A percentile compares a stretch with the other conserved stretches of the same genome.
phyloP scores from a whole-genome alignment of 2,113 vertebrate genomes.

The Lophochroa leadbeateri region DNA sequence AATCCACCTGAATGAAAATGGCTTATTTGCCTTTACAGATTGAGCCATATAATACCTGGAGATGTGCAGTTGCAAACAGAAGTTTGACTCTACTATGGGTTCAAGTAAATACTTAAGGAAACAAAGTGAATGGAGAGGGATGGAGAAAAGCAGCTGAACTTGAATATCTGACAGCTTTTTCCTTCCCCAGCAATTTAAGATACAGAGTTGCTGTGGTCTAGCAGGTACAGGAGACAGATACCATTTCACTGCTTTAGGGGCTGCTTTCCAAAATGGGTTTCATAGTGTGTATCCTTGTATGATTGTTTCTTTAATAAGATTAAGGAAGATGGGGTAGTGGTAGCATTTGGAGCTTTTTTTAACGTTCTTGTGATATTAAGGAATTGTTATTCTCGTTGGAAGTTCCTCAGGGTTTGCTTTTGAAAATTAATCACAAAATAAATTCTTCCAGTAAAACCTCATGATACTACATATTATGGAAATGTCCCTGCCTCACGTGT shows the following conservation, averaged over 20 bases:
- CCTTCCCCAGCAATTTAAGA: not conserved
- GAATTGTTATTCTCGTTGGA: not conserved
- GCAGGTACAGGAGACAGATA: not conserved
- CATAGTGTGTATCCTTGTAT: not conserved
- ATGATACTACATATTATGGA: not conserved
- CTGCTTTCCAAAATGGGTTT: not conserved
- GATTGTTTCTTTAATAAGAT: not conserved
- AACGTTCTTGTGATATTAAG: not conserved
- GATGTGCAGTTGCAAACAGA: not conserved
- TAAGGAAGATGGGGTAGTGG: not conserved
- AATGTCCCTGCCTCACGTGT: not conserved
- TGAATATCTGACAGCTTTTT: not conserved
- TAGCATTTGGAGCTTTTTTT: no score
- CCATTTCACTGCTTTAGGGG: not conserved
- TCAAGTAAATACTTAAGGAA: not conserved
- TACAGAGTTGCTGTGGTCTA: not conserved
- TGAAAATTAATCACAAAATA: not conserved
- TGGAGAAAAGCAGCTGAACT: not conserved
- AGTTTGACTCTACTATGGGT: not conserved
- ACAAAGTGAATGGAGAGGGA: not conserved
- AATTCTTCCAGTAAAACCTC: not conserved
- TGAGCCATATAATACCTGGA: not conserved
- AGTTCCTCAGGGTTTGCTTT: not conserved
- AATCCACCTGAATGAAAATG: not conserved
- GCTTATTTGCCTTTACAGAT: not conserved